Percentiles rank a stretch among this genome's conserved stretches.
Conservation (phyloP, 2,797 vertebrate genomes). For the Chelon auratus region DNA sequence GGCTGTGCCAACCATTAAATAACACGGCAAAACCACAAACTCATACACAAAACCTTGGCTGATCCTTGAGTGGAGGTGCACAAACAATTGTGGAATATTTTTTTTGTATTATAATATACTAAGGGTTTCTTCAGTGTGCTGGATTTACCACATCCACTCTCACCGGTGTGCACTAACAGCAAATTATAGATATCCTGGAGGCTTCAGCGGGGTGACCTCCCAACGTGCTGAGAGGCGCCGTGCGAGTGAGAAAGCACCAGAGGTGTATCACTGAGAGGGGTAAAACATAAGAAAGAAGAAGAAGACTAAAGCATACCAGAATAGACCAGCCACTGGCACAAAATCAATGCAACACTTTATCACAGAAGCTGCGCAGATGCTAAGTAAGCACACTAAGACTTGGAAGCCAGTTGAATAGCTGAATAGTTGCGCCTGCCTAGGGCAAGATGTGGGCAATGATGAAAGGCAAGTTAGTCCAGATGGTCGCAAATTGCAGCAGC, state of each 20-base stretch:
- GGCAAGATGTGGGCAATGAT: slow-evolving; percentile 18
- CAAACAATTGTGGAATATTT: neutral
- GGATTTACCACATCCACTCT: neutral
- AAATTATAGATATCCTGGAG: slow-evolving; percentile 25
- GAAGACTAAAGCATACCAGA: slow-evolving; percentile 54
- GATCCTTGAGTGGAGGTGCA: neutral
- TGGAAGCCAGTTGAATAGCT: slow-evolving; percentile 34
- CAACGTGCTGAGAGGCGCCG: too few relatives aligned
- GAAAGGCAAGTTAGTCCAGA: slow-evolving; percentile 14
- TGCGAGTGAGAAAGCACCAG: slow-evolving; percentile 20
- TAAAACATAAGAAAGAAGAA: neutral
- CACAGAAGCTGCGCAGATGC: slow-evolving; percentile 75
- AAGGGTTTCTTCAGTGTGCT: neutral
- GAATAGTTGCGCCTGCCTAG: slow-evolving; percentile 42
- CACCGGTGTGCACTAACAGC: neutral
- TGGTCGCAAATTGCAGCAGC: neutral
- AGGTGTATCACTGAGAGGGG: slow-evolving; percentile 14
- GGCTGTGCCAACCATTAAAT: too few relatives aligned
- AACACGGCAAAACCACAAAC: too few relatives aligned
- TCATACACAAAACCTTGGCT: neutral
- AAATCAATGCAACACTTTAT: slow-evolving; percentile 81
- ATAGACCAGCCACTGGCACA: slow-evolving; percentile 74
- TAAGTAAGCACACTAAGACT: slow-evolving; percentile 73
- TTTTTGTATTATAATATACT: neutral
- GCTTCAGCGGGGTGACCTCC: slow-evolving; percentile 39